Base-by-base conservation (phyloP, 2,113 vertebrate species). In the Coracopsis vasa region DNA sequence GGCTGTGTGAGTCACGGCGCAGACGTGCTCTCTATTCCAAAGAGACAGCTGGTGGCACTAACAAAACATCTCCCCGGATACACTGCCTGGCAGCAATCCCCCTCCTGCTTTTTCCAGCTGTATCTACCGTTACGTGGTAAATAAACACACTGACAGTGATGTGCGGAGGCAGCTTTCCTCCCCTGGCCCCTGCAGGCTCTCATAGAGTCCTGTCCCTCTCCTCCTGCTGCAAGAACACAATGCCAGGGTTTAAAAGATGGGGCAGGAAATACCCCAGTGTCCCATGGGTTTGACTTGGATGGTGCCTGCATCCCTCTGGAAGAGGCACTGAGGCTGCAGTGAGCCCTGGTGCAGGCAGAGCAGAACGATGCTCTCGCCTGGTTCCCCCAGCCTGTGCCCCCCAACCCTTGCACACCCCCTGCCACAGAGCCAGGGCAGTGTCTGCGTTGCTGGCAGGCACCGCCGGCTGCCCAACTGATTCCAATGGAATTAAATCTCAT, bases 21-120 rank as follows among this genome's bases (percentile, higher is more conserved):
- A 96, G 97, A 41, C 60, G 8, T 65, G 93, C 87, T 94, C 90
- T 97, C 97, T 95, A 97, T 91, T 95, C 97, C 88, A 35, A 78
- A 96, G 95, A 95, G 97, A 98, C 98, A 98, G 98, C 97, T 98
- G 98, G 95, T 95, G 94, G 94, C 96, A 96, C 96, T 89, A 96
- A 98, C 97, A 97, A 96, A 44, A 51, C 42, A 24, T 97, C 97
- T 97, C 97, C 96, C 96, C 92, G 42, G 97, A 95, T 77, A 98
- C 97, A 47, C 18, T 92, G 96, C 37, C 85, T 23, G 86, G 91
- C 90, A 61, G 8, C 74, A 60, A 42, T 73, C 88, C 83, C 83
- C 88, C 58, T 88, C 53, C 94, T 88, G 78, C 75, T 95, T 92
- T 91, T 86, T 95, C 69, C 20, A 58, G 97, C 86, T 95, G 87